Conservation (phyloP, 2,797 vertebrate genomes). For the Gallinago nigripennis region DNA sequence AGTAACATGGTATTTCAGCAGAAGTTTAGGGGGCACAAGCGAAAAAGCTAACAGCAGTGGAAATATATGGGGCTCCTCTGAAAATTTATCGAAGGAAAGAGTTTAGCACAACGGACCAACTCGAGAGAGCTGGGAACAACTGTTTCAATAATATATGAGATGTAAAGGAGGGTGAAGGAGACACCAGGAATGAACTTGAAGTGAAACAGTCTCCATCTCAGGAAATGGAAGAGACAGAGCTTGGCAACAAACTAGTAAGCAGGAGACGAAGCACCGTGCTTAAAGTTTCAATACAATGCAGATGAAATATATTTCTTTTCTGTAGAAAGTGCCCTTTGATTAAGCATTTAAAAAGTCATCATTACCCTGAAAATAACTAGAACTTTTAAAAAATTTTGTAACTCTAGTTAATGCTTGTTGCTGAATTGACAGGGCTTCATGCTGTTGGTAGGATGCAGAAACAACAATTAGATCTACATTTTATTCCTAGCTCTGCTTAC, state of each 20-base stretch:
- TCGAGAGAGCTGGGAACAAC: not conserved
- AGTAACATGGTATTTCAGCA: not conserved
- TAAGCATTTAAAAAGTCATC: not conserved
- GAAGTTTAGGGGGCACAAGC: not conserved
- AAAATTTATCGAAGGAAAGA: not conserved
- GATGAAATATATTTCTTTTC: not conserved
- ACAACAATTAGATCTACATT: not conserved
- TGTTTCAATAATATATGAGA: not conserved
- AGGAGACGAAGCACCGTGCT: not conserved
- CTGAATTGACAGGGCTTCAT: not conserved
- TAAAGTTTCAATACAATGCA: not conserved
- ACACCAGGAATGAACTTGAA: not conserved
- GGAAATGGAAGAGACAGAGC: not conserved
- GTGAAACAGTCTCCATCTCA: not conserved
- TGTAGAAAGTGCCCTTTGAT: not conserved
- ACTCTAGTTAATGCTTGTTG: not conserved
- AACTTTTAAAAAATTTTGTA: not conserved
- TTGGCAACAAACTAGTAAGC: not conserved
- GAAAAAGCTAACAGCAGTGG: not conserved
- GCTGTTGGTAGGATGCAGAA: not conserved
- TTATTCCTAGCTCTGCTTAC: not conserved
- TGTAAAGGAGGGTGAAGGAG: slow-evolving; percentile 9
- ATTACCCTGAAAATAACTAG: not conserved
- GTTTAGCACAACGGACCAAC: not conserved
- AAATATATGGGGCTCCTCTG: not conserved